Base-by-base conservation (phyloP, 92 coral and sea anemone genomes). In the Montipora capitata region DNA sequence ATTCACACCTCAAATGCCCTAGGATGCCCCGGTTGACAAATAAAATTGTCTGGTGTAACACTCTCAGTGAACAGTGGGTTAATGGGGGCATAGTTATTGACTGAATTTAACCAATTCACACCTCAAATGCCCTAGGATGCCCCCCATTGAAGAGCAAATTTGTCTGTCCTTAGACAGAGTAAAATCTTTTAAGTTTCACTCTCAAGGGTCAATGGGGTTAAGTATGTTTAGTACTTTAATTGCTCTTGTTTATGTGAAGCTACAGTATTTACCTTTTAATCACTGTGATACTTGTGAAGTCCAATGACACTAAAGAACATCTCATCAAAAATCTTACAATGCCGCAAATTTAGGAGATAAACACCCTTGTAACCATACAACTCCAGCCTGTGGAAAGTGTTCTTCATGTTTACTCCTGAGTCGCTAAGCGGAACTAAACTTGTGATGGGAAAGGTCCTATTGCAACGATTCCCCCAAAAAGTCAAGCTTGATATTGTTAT, bases 401-500 rank as follows among this genome's bases (percentile, higher is more conserved):
- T 84, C 74, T 91, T 95, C 15, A 85, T 12, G 74, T 85, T 91
- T 62, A 93, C 68, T 17, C 96, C 98, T 35, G 92, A 81, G 74
- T 95, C 98, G 54, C 90, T 88, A 45, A 93, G 49, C 11, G 98
- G 98, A 6, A 88, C 77, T 0, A 95, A 27, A 27, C 63, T 42
- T 6, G 88, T 27, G 2, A 88, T 20, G 10, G 93, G 94, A 14
- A 95, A 56, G 13, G 79, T 81, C 40, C 59, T 56, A 69, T 91
- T 89, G 62, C 91, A 84, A 11, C 98, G 95, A 70, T 93, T 95
- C 18, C 98, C 98, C 98, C 98, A 95, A 84, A 95, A 95, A 1
- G 96, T 88, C 54, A 95, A 68, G 17, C 96, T 87, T 40, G 98
- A 95, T 68, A 95, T 93, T 16, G 78, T 91, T 14, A 95, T 81